These are phyloP conservation scores for Coreius guichenoti DNA, from an alignment of 2,797 vertebrate genomes.

Conservation along the genomic window DNA sequence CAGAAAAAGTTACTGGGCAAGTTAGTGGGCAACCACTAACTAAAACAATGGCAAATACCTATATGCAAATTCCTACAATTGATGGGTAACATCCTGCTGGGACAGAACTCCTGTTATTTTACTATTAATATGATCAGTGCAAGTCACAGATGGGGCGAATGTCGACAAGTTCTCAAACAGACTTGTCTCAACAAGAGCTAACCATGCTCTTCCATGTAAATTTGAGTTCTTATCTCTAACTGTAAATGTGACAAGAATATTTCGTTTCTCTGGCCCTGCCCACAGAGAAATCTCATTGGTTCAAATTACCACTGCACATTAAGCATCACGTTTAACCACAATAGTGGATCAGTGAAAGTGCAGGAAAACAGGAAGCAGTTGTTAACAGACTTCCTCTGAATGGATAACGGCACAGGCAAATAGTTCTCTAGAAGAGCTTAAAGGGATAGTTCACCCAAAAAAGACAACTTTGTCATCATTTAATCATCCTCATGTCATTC, in stretches of 20 bases:
- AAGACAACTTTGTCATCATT: not conserved
- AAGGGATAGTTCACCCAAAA: not conserved
- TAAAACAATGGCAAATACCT: not conserved
- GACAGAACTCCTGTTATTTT: not conserved
- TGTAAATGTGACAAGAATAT: not conserved
- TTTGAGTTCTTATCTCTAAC: not conserved
- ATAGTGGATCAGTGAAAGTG: not conserved
- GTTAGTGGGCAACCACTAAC: not conserved
- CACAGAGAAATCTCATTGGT: conserved; percentile 4
- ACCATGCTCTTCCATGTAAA: not conserved
- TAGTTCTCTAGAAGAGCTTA: not conserved
- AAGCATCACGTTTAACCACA: not conserved
- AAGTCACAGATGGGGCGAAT: not conserved
- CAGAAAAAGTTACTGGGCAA: not conserved
- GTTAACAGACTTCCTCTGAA: not conserved
- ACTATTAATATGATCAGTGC: not conserved
- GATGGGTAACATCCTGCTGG: not conserved
- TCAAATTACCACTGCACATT: not conserved
- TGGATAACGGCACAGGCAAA: not conserved
- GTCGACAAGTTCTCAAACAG: not conserved
- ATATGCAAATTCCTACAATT: not conserved
- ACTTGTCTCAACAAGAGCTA: not conserved
- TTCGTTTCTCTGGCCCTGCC: not conserved
- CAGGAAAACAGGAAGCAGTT: conserved; percentile 21
- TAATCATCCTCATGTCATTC: not conserved